Evolutionary conservation across 2,797 vertebrate species (phyloP), one percentile per base, ranked within the genome.

Genomic region (Aplochiton taeniatus): DNA sequence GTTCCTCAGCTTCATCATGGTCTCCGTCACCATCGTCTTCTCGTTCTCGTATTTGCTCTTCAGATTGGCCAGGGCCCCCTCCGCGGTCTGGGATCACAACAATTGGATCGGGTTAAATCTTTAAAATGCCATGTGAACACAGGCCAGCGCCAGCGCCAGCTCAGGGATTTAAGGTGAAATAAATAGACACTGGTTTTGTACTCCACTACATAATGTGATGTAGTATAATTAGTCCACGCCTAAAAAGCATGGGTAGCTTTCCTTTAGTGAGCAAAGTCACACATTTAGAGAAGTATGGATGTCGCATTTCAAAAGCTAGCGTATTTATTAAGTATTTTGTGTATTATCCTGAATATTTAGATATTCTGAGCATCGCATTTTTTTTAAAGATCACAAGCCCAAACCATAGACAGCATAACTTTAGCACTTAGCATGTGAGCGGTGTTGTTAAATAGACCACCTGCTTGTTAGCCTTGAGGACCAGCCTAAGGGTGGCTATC

Each of bases 21-120:
- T 98, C 85, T 99, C 98, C 0, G 96, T 99, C 88, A 99, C 97
- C 94, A 98, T 98, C 0, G 92, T 78, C 78, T 99, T 99, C 81
- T 99, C 98, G 17, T 98, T 99, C 87, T 99, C 98, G 0, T 99
- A 99, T 75, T 99, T 99, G 87, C 98, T 98, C 91, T 99, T 99
- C 90, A 99, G 84, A 85, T 99, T 98, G 31, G 96, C 95, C 72
- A 99, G 86, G 0, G 97, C 97, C 73, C 90, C 94, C 87, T 99
- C 98, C 54, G 98, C 98, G 43, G 98, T 97, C 98, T 99, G 69
- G 51, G 75, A 59, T 43, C 42, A 19, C n/a, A 53, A n/a, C 1
- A 58, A 58, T 57, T 17, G 4, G 3, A 9, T 54, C 20, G 0
- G 57, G 50, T 43, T 42, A 31, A 14, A 55, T 63, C 46, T 48